Conservation (phyloP, 2,113 vertebrate species). For the Pristiophorus japonicus region DNA sequence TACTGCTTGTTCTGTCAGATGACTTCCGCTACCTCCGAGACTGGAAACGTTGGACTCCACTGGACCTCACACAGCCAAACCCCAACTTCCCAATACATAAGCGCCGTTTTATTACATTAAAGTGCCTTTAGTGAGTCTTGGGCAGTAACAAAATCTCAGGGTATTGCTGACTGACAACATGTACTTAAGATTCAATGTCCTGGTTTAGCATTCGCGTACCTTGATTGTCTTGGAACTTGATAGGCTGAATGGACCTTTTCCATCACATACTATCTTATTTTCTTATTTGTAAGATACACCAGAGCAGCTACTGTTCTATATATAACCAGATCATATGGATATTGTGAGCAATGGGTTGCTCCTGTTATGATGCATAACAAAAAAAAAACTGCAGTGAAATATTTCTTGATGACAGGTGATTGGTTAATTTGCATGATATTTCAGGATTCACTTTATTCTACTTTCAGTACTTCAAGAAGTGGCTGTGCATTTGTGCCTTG, state of each 20-base stretch:
- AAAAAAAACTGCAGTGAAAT: neutral
- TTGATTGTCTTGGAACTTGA: neutral
- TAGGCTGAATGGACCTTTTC: neutral
- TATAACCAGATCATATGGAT: constrained; percentile 33
- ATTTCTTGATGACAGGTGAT: neutral
- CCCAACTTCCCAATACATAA: neutral
- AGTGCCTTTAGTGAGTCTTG: neutral
- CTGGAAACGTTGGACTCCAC: neutral
- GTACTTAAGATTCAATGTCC: neutral
- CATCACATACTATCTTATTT: neutral
- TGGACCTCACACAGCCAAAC: neutral
- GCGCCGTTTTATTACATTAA: neutral
- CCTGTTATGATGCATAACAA: neutral
- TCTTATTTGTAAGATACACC: neutral
- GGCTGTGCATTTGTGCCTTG: too few relatives aligned
- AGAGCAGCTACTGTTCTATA: constrained; percentile 31
- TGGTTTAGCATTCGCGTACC: too few relatives aligned
- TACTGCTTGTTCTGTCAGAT: neutral
- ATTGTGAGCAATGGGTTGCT: neutral
- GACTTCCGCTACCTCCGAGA: neutral
- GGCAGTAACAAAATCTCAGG: neutral
- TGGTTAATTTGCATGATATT: neutral
- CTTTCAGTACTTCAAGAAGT: too few relatives aligned
- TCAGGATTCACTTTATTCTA: constrained; percentile 1
- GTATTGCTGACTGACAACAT: neutral